Evolutionary conservation across 2,113 vertebrate species (phyloP).

Genomic region (Nicator chloris): DNA sequence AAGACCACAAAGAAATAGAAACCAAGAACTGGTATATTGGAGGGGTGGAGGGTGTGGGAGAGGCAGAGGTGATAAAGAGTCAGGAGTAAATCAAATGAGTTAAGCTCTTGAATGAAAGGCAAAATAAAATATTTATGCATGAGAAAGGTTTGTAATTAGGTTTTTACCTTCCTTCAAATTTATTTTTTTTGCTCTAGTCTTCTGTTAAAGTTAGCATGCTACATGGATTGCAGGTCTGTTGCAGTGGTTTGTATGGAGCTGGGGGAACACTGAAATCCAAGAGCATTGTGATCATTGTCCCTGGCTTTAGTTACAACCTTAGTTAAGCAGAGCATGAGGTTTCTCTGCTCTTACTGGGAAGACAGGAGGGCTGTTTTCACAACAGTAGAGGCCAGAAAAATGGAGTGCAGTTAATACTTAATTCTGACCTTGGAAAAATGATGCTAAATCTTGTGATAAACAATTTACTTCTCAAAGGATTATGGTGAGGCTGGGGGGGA

Average conservation of each 20-base stretch:
- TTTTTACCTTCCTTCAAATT: neutral
- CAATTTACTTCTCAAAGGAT: neutral
- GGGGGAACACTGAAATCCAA: neutral
- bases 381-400: neutral
- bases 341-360: neutral
- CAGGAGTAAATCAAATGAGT: neutral
- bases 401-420: neutral
- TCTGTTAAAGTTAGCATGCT: neutral
- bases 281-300: rapidly evolving
- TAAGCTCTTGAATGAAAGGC: neutral
- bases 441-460: neutral
- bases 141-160: neutral
- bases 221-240: neutral
- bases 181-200: neutral
- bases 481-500: neutral
- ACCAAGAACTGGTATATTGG: neutral
- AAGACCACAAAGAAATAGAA: neutral
- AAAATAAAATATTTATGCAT: neutral
- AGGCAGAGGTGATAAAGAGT: neutral
- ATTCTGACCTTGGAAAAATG: neutral
- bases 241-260: neutral
- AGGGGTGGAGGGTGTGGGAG: neutral
- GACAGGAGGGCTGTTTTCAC: neutral
- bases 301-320: neutral
- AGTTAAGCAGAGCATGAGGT: neutral